Evolutionary conservation across 2,888 invertebrate genomes (phyloP).

Genomic region (Neria commutata): DNA sequence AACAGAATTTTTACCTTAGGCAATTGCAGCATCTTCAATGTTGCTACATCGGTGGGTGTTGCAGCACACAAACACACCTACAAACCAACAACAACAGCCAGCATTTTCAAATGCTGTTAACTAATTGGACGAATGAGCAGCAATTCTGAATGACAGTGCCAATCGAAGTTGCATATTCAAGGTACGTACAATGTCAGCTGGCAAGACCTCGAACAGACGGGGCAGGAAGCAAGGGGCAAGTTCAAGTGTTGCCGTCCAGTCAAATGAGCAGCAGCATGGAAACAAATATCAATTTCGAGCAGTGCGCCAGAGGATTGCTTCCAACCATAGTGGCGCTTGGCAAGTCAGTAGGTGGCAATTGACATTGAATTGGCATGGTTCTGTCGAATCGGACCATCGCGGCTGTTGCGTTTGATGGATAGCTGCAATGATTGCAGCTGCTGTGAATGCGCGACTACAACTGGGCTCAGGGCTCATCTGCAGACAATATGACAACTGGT

Average conservation of each 20-base stretch:
- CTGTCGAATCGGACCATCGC: neutral
- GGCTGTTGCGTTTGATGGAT: neutral
- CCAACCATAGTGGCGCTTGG: neutral
- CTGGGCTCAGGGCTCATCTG: too few relatives aligned
- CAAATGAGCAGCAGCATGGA: neutral
- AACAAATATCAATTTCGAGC: neutral
- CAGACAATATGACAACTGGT: too few relatives aligned
- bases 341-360: neutral
- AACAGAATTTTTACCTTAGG: too few relatives aligned
- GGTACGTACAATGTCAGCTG: too few relatives aligned
- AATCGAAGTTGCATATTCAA: neutral
- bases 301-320: neutral
- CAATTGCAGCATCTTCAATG: too few relatives aligned
- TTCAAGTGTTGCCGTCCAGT: neutral
- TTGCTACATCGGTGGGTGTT: too few relatives aligned
- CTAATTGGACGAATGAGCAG: too few relatives aligned
- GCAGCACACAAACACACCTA: too few relatives aligned
- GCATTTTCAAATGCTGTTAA: too few relatives aligned
- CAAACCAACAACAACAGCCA: neutral
- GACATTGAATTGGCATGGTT: neutral
- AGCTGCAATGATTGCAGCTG: too few relatives aligned
- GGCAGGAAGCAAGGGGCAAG: neutral
- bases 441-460: too few relatives aligned
- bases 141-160: neutral
- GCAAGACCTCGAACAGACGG: neutral